Percentiles rank a stretch among this genome's conserved stretches.
These are phyloP conservation scores for Ceyx margarethae DNA, from an alignment of 2,113 vertebrate genomes.

Conservation along the genomic window DNA sequence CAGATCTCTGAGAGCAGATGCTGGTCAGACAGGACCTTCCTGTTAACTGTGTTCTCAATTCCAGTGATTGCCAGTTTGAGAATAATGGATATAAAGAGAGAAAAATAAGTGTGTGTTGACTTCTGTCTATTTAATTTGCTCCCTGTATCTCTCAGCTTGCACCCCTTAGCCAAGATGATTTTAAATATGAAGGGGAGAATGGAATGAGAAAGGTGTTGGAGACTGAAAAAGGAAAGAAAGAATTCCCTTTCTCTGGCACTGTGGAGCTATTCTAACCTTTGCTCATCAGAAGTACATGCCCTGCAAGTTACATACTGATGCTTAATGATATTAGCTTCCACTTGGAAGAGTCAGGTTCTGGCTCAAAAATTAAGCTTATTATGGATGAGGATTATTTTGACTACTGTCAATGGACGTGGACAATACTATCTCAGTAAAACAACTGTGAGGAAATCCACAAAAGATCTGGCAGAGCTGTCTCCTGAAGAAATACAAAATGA, in stretches of 20 bases:
- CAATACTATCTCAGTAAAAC: constrained; percentile 49
- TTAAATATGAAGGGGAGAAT: background rate
- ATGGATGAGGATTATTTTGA: constrained; percentile 12
- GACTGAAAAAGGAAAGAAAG: background rate
- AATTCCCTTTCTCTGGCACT: background rate
- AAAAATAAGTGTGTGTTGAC: background rate
- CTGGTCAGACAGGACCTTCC: background rate
- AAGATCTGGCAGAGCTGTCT: constrained; percentile 10
- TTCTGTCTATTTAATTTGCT: background rate
- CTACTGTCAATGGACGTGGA: background rate
- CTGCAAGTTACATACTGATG: background rate
- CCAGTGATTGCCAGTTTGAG: background rate
- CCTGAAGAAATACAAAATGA: constrained; percentile 15
- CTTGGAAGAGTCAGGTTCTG: background rate
- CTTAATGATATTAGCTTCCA: background rate
- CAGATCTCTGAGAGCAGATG: background rate
- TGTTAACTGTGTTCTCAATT: background rate
- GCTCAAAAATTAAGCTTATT: background rate
- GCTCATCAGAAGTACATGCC: background rate
- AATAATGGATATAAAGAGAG: background rate
- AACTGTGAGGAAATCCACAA: constrained; percentile 45
- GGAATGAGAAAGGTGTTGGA: accelerated
- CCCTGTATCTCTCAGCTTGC: background rate
- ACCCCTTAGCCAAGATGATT: background rate
- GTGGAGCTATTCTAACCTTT: background rate